Evolutionary conservation across 2,888 invertebrate genomes (phyloP).

Genomic region (Seladonia tumulorum): DNA sequence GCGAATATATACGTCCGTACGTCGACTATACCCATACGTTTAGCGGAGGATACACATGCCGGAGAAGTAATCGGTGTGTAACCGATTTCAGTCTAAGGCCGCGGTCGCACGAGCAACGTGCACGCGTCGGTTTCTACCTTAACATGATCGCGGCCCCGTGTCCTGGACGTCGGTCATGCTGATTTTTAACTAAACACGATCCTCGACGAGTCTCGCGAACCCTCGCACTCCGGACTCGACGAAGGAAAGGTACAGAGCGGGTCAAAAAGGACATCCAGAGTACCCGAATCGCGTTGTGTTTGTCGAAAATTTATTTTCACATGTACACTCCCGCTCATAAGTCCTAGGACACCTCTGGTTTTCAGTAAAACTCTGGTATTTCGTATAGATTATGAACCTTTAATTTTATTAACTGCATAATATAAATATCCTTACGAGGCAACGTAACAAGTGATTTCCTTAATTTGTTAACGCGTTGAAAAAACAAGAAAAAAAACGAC

Average conservation of each 20-base stretch:
- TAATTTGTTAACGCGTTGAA: neutral
- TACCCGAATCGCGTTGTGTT: neutral
- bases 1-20: constrained; percentile 61
- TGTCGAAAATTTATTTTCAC: no score
- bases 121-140: neutral
- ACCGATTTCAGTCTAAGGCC: constrained; percentile 35
- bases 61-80: constrained; percentile 20
- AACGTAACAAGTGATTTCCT: neutral
- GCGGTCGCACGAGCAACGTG: constrained; percentile 12
- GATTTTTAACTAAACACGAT: neutral
- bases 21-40: constrained; percentile 23
- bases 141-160: neutral
- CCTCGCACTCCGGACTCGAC: neutral
- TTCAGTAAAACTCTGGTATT: no score
- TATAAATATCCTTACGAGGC: no score
- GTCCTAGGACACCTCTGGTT: no score
- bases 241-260: neutral
- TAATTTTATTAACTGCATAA: no score
- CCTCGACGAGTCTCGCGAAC: neutral
- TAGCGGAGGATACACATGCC: constrained; percentile 31
- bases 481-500: neutral
- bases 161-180: neutral
- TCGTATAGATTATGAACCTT: no score
- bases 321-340: no score
- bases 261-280: neutral